Evolutionary conservation across 2,113 vertebrate species (phyloP), one percentile per base, ranked within the genome.

Genomic region (Grallaria varia): DNA sequence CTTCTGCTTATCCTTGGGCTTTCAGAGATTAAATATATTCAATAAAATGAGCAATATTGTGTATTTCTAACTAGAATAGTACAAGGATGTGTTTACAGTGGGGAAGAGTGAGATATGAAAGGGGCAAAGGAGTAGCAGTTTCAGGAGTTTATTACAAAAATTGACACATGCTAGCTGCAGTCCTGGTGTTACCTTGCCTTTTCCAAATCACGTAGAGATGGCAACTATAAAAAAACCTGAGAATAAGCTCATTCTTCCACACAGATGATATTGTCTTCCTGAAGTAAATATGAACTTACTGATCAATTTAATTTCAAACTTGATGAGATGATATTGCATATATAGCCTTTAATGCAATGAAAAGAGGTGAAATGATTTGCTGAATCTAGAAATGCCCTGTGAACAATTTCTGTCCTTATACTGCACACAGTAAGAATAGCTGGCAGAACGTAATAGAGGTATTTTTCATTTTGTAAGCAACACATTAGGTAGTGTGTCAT

Each of bases 401-500:
- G 35, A 74, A 63, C 66, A 49, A 59, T 74, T 94, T 90, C 27
- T 86, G 23, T 75, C 74, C 21, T 91, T 73, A 25, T 47, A 19
- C 16, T 60, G 39, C 45, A 77, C 28, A 62, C 23, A 62, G 33
- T 69, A 37, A 89, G 64, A 71, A 42, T 40, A 83, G 21, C 11
- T 90, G 45, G 31, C 39, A 81, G 45, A 56, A 63, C 44, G 31
- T 79, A 86, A 86, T 53, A 17, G 62, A 58, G 49, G 37, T 60
- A 31, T 84, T 88, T 92, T 92, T 88, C 42, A 75, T 80, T 91
- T 87, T 75, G 56, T 63, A 81, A 80, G 80, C 17, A 67, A 33
- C 30, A 56, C 35, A 5, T 59, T 37, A 63, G 40, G 17, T 30
- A 40, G 23, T 44, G 21, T 64, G 13, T 58, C 37, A n/a, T 84